phyloP scores from a whole-genome alignment of 2,888 invertebrate genomes.

The Sturmia bella region DNA sequence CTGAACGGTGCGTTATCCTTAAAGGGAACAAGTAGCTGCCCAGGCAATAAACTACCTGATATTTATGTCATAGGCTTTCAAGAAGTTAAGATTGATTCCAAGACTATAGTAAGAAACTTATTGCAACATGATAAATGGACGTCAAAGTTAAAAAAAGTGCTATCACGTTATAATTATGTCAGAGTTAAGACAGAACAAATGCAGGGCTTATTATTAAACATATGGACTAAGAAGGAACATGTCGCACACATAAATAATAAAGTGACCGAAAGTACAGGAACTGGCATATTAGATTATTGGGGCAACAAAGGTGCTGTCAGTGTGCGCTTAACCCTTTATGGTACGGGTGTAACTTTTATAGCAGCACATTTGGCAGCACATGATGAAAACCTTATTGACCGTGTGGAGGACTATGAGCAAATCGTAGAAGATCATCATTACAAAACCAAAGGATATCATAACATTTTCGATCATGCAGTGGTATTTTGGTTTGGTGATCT shows the following conservation, averaged over 20 bases:
- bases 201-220: slow-evolving; percentile 91
- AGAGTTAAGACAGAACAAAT: slow-evolving; percentile 90
- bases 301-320: slow-evolving; percentile 91
- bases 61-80: slow-evolving; percentile 93
- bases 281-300: slow-evolving; percentile 96
- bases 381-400: slow-evolving; percentile 89
- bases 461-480: slow-evolving; percentile 96
- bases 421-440: slow-evolving; percentile 92
- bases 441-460: slow-evolving; percentile 87
- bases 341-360: slow-evolving; percentile 93
- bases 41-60: slow-evolving; percentile 87
- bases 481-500: slow-evolving; percentile 96
- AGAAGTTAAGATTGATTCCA: slow-evolving; percentile 93
- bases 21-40: slow-evolving; percentile 83
- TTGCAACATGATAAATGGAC: slow-evolving; percentile 94
- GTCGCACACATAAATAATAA: slow-evolving; percentile 90
- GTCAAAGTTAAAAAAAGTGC: slow-evolving; percentile 85
- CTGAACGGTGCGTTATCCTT: slow-evolving; percentile 87
- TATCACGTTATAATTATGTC: slow-evolving; percentile 87
- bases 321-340: slow-evolving; percentile 92
- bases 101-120: slow-evolving; percentile 90
- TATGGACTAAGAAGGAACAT: slow-evolving; percentile 91
- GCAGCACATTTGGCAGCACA: slow-evolving; percentile 96
- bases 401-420: slow-evolving; percentile 93
- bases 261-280: slow-evolving; percentile 92